A percentile compares a stretch with the other conserved stretches of the same genome.
Conservation (phyloP, 2,888 invertebrate genomes). For the Notodromas monacha region DNA sequence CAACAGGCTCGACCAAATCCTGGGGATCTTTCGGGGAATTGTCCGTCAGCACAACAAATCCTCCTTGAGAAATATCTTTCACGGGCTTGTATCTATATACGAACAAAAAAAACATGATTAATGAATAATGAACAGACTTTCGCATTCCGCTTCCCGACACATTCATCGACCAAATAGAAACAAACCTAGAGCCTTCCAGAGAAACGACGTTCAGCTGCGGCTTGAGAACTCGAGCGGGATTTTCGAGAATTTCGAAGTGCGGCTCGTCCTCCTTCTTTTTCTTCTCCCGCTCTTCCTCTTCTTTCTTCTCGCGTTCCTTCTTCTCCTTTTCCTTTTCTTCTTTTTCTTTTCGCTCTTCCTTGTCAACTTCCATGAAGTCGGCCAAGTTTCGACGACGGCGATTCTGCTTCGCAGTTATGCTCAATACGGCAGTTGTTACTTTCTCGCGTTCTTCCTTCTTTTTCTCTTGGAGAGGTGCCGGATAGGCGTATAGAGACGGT, state of each 20-base stretch:
- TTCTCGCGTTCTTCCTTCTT: constrained; percentile 91
- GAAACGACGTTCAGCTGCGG: constrained; percentile 26
- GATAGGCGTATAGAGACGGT: constrained; percentile 82
- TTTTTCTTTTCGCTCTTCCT: constrained; percentile 16
- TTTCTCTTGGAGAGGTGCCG: constrained; percentile 84
- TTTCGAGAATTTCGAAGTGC: constrained; percentile 55
- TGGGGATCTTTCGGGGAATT: constrained; percentile 37
- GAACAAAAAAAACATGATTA: no score
- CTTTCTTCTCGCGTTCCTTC: constrained; percentile 18
- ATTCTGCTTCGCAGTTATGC: constrained; percentile 72
- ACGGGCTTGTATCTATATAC: constrained; percentile 45
- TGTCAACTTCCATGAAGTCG: constrained; percentile 45
- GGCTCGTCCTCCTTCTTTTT: constrained; percentile 38
- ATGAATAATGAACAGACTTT: no score
- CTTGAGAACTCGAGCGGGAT: constrained; percentile 76
- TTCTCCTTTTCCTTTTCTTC: constrained; percentile 17
- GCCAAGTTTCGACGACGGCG: constrained; percentile 31
- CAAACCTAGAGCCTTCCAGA: constrained; percentile 6
- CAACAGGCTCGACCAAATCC: constrained; percentile 63
- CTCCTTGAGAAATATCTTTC: constrained; percentile 74
- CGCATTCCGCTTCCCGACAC: no score
- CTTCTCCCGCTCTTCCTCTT: constrained; percentile 20
- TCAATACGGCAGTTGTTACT: constrained; percentile 83
- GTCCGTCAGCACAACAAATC: constrained; percentile 76
- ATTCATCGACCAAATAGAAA: no score